Evolutionary conservation across 2,888 invertebrate species (phyloP), one percentile per base, ranked within the genome.

Genomic region (Hemicrepidius hirtus): DNA sequence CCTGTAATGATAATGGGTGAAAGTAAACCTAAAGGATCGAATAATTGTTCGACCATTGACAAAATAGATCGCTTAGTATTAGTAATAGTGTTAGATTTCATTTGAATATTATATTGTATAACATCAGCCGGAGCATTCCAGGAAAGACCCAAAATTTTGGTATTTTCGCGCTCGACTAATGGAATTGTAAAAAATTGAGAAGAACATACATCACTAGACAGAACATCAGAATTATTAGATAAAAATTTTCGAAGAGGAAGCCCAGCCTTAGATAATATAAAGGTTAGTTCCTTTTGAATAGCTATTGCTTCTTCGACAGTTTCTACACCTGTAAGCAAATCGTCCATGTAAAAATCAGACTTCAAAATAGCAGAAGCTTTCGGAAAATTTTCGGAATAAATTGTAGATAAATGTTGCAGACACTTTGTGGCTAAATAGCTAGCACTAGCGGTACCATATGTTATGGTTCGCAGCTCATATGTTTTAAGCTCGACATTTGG

Each of bases 391-490:
- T 46, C 40, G 3, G 9, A 10, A 37, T 68, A 1, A 16, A 32
- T 18, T n/a, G 46, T 35, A 10, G 68, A 73, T 16, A 80, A 24
- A 18, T 76, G 75, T 21, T 75, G 57, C 20, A 79, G 37, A 20
- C 68, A 62, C 41, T 76, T 40, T 0, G 73, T 75, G 5, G 80
- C 76, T 9, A 78, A 20, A 53, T 65, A 80, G 5, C 78, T 76
- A 4, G 77, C 79, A n/a, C 73, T 60, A 21, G 75, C 73, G 0
- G 76, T 78, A 3, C 81, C 80, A 44, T 79, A 80, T 0, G 80
- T 80, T 2, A 80, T 74, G 0, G 78, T 79, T 6, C 63, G 66
- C 7, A 79, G 69, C 12, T 74, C 40, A 44, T 68, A 80, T 0
- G 67, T 68, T 12, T 73, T 55, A 0, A 80, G 13, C 1, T 75